Conservation (phyloP, 2,113 vertebrate genomes). For the Scytalopus superciliaris region DNA sequence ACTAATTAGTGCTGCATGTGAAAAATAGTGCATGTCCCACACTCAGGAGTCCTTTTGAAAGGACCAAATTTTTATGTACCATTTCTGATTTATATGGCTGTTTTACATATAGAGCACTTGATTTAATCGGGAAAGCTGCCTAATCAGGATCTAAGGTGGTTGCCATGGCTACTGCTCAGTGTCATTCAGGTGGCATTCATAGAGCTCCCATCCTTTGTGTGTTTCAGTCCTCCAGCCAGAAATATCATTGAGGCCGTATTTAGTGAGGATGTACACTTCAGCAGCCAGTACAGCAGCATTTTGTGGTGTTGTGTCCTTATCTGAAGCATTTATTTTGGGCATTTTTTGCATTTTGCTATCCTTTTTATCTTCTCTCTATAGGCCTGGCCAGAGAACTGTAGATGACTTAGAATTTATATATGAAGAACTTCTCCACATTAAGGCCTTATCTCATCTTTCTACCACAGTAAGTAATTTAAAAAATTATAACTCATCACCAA, state of each 20-base stretch:
- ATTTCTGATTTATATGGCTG: not conserved
- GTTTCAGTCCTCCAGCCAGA: not conserved
- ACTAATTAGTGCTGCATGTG: not conserved
- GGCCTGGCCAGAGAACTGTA: slow-evolving; percentile 89
- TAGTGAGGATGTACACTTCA: not conserved
- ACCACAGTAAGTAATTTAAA: slow-evolving; percentile 85
- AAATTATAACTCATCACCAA: not conserved
- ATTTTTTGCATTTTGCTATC: not conserved
- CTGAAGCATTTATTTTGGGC: not conserved
- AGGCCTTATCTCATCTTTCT: slow-evolving; percentile 95
- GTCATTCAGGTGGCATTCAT: not conserved
- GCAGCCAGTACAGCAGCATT: not conserved
- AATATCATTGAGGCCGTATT: not conserved
- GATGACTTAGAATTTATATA: slow-evolving; percentile 98
- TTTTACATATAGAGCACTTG: not conserved
- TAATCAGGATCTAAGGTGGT: not conserved
- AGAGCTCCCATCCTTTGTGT: not conserved
- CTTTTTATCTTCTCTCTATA: slow-evolving; percentile 54
- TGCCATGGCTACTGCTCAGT: slow-evolving; percentile 14
- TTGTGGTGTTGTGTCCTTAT: not conserved
- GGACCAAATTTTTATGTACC: not conserved
- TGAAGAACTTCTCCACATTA: slow-evolving; percentile 97
- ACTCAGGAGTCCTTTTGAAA: not conserved
- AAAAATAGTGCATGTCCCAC: not conserved
- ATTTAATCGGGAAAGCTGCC: slow-evolving; percentile 3